Evolutionary conservation across 2,888 invertebrate genomes (phyloP).

Genomic region (Dicyrtoma fusca): DNA sequence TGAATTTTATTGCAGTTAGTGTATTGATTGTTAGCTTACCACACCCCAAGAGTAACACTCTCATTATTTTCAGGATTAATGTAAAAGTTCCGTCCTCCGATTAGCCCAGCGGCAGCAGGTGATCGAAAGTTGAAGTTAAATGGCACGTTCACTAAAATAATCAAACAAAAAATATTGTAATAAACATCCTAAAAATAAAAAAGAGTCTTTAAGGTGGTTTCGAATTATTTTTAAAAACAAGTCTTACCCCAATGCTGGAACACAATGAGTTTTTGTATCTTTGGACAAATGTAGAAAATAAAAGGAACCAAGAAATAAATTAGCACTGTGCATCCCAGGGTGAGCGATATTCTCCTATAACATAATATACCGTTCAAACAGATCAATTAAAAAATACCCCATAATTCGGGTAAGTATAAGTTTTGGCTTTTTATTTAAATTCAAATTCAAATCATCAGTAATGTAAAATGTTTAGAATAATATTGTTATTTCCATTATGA

Average conservation of each 20-base stretch:
- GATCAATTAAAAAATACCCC: too few species aligned
- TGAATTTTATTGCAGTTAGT: not conserved
- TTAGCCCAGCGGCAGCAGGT: slow-evolving; percentile 66
- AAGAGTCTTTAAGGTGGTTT: not conserved
- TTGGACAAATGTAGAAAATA: slow-evolving; percentile 44
- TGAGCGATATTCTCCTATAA: too few species aligned
- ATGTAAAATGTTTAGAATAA: not conserved
- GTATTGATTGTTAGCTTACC: slow-evolving; percentile 60
- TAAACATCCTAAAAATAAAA: too few species aligned
- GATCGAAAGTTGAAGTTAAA: slow-evolving; percentile 63
- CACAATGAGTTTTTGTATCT: slow-evolving; percentile 49
- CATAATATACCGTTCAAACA: too few species aligned
- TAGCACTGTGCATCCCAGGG: too few species aligned
- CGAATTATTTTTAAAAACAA: not conserved
- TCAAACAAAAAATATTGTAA: slow-evolving; percentile 36
- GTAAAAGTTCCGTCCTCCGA: slow-evolving; percentile 71
- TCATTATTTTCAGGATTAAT: slow-evolving; percentile 64
- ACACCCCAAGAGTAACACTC: slow-evolving; percentile 65
- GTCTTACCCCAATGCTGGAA: slow-evolving; percentile 52
- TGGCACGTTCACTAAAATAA: slow-evolving; percentile 64
- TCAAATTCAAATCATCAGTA: not conserved
- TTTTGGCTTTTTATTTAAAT: too few species aligned
- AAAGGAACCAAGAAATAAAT: slow-evolving; percentile 51
- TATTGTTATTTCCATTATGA: too few species aligned
- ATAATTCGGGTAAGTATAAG: too few species aligned